phyloP scores from a whole-genome alignment of 1,140 invertebrate genomes.

The Cydia splendana region DNA sequence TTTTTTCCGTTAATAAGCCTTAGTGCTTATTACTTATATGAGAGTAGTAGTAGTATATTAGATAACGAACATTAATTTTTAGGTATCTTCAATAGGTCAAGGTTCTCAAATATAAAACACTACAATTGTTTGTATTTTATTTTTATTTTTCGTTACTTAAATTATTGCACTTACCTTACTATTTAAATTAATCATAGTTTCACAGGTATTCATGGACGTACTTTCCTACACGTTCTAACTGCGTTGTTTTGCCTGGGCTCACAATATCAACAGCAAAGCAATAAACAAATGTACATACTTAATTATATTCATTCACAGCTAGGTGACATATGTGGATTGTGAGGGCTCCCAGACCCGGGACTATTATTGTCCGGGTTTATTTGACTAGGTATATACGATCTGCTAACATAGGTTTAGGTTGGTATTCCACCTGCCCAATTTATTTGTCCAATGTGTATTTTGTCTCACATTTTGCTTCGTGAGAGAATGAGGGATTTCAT shows the following conservation, averaged over 20 bases:
- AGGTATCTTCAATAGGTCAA: neutral
- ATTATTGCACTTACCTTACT: neutral
- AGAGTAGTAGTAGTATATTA: too few species aligned
- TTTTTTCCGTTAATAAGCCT: too few species aligned
- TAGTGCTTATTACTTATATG: too few species aligned
- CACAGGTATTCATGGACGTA: neutral
- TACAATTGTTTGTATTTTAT: neutral
- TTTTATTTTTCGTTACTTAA: neutral
- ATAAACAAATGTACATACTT: neutral
- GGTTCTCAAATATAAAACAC: neutral
- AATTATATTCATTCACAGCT: neutral
- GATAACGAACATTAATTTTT: too few species aligned
- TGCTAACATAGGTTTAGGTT: too few species aligned
- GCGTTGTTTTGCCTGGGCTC: neutral
- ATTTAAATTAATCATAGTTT: neutral
- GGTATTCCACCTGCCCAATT: too few species aligned
- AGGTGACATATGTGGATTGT: neutral
- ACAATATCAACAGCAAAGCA: neutral
- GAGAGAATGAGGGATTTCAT: too few species aligned
- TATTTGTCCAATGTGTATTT: too few species aligned
- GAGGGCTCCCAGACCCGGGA: too few species aligned
- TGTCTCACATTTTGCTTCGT: too few species aligned
- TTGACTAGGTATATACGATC: neutral
- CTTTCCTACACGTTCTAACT: neutral
- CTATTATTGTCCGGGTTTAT: neutral